phyloP scores from a whole-genome alignment of 2,113 vertebrate species.

The Psephotus haematonotus region DNA sequence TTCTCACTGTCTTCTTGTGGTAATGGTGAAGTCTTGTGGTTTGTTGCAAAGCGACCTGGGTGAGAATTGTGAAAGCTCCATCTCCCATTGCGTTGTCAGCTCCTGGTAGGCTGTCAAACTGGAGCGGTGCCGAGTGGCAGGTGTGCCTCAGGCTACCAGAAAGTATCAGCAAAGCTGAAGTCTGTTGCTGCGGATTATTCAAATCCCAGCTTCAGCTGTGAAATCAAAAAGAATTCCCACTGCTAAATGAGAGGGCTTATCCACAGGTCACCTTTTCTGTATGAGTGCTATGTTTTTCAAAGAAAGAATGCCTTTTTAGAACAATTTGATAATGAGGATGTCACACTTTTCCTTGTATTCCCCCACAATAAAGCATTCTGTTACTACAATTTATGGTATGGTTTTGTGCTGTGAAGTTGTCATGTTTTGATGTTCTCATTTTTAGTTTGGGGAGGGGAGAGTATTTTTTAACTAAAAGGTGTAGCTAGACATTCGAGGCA shows the following conservation, averaged over 20 bases:
- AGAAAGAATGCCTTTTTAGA: slow-evolving; percentile 30
- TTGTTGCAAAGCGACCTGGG: slow-evolving; percentile 40
- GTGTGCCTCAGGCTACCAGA: neutral
- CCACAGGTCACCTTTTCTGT: slow-evolving; percentile 11
- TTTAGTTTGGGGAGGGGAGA: neutral
- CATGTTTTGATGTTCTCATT: neutral
- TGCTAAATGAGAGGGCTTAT: neutral
- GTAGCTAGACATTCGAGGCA: neutral
- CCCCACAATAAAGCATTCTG: slow-evolving; percentile 55
- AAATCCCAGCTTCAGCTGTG: neutral
- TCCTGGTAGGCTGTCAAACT: neutral
- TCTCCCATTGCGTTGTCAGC: neutral
- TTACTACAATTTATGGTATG: neutral
- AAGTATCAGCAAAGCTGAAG: neutral
- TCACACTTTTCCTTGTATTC: slow-evolving; percentile 42
- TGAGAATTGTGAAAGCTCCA: neutral
- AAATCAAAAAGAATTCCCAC: neutral
- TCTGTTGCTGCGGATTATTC: neutral
- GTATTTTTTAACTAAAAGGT: neutral
- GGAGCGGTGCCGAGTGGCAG: neutral
- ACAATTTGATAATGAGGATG: slow-evolving; percentile 10
- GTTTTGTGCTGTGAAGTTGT: neutral
- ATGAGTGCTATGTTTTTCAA: neutral
- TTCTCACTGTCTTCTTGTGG: slow-evolving; percentile 60
- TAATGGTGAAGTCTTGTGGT: slow-evolving; percentile 59